Base-by-base conservation (phyloP, 1,140 invertebrate genomes). In the Heterodera schachtii region DNA sequence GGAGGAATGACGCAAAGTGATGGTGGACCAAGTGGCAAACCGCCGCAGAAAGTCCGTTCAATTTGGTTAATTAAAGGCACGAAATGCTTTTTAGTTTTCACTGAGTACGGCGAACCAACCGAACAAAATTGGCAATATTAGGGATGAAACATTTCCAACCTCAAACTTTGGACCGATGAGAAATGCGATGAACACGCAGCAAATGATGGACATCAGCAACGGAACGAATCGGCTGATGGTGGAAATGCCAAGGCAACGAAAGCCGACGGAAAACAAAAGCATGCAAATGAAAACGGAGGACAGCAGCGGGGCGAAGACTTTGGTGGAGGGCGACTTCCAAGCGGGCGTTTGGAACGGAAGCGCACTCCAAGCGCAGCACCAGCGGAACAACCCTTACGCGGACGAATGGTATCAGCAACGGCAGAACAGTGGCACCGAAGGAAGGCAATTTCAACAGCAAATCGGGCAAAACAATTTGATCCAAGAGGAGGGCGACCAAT, bases 401-500 rank as follows among this genome's bases (percentile, higher is more conserved):
- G 69, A 71, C 13, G 69, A 71, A n/a, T 71, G 69, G 69, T 71
- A 71, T 41, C 69, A 71, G 21, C 69, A 71, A 6, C 69, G 19
- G 57, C 57, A 64, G 16, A 11, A 64, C 2, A 64, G 5, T 64
- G 57, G 57, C 19, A 4, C 57, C 16, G 57, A 13, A 19, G 57
- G 57, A 19, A 19, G 57, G 16, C 13, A 64, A 64, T 19, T 64
- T 13, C 57, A 64, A 19, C 57, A 71, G 69, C n/a, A 71, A 71
- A 46, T 71, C 13, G 69, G 44, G 19, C 41, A 71, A 46, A 71
- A 71, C 19, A 71, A 71, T 6, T 41, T 71, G 21, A 46, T 71
- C 11, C 69, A 71, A 46, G 69, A 71, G 21, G n/a, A 71, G 2
- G 31, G 44, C 41, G 41, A 41, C 41, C 41, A 71, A 71, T n/a